These are phyloP conservation scores for Drosophila bipectinata DNA, from an alignment of 1,140 invertebrate species.

Conservation along the genomic window DNA sequence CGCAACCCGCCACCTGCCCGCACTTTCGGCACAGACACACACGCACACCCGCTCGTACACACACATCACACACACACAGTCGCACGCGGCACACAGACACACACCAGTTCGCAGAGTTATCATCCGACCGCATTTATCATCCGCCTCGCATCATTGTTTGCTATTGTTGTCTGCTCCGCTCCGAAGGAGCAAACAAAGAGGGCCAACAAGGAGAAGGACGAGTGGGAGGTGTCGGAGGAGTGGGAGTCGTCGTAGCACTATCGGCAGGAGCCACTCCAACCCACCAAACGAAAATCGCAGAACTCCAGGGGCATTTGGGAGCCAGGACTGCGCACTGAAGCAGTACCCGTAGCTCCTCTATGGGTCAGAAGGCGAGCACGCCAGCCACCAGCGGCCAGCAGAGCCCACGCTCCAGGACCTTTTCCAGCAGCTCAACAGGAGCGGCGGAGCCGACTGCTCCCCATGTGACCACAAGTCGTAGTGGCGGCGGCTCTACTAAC, in stretches of 20 bases:
- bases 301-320: not conserved
- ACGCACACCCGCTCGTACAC: slow-evolving; percentile 17
- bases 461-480: slow-evolving; percentile 12
- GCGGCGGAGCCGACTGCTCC: slow-evolving; percentile 84
- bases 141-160: slow-evolving; percentile 67
- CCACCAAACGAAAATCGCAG: not conserved
- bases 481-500: not conserved
- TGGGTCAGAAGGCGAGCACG: slow-evolving; percentile 94
- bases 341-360: slow-evolving; percentile 73
- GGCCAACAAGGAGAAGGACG: slow-evolving; percentile 3
- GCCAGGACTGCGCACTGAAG: slow-evolving; percentile 1
- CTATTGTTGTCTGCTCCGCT: slow-evolving; percentile 76
- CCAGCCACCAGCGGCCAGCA: slow-evolving; percentile 88
- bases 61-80: slow-evolving; percentile 9
- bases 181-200: slow-evolving; percentile 45
- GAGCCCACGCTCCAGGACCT: slow-evolving; percentile 90
- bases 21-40: slow-evolving; percentile 45
- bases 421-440: slow-evolving; percentile 90
- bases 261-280: slow-evolving; percentile 10
- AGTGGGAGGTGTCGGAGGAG: not conserved
- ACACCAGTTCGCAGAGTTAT: slow-evolving; percentile 33
- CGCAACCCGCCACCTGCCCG: slow-evolving; percentile 20
- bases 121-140: slow-evolving; percentile 59
- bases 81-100: slow-evolving; percentile 15
- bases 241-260: not conserved